Evolutionary conservation across 2,888 invertebrate genomes (phyloP).

Genomic region (Thyatira batis): DNA sequence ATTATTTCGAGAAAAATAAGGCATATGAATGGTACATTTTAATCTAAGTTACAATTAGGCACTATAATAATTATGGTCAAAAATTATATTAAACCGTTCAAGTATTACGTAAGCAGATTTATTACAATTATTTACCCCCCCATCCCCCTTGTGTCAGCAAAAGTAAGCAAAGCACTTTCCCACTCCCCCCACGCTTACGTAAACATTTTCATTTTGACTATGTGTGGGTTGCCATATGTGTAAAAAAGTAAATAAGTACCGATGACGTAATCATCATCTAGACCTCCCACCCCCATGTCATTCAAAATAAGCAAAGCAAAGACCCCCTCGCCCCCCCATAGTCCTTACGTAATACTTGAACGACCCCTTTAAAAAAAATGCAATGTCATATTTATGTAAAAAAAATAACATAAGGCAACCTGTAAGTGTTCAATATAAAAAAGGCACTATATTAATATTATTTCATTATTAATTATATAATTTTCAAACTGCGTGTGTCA

Average conservation of each 20-base stretch:
- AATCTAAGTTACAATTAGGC: conserved; percentile 38
- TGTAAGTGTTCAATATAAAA: background rate
- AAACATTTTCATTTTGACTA: too few relatives aligned
- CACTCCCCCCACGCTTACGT: too few relatives aligned
- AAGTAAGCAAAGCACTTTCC: too few relatives aligned
- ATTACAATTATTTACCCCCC: too few relatives aligned
- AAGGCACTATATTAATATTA: conserved; percentile 1
- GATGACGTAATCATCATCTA: too few relatives aligned
- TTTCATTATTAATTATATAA: background rate
- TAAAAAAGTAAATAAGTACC: too few relatives aligned
- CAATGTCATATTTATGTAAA: conserved; percentile 7
- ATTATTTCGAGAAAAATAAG: conserved; percentile 28
- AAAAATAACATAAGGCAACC: background rate
- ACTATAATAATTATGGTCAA: conserved; percentile 40
- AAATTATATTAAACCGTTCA: conserved; percentile 7
- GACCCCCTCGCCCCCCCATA: too few relatives aligned
- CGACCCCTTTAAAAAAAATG: conserved; percentile 16
- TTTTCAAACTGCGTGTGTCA: background rate
- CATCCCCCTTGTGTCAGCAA: too few relatives aligned
- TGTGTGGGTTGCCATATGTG: too few relatives aligned
- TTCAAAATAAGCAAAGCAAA: too few relatives aligned
- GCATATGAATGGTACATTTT: conserved; percentile 40
- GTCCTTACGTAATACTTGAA: conserved; percentile 9
- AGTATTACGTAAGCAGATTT: too few relatives aligned
- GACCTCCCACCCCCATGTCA: too few relatives aligned